Evolutionary conservation across 2,888 invertebrate species (phyloP).

Genomic region (Vesta saturnalis): DNA sequence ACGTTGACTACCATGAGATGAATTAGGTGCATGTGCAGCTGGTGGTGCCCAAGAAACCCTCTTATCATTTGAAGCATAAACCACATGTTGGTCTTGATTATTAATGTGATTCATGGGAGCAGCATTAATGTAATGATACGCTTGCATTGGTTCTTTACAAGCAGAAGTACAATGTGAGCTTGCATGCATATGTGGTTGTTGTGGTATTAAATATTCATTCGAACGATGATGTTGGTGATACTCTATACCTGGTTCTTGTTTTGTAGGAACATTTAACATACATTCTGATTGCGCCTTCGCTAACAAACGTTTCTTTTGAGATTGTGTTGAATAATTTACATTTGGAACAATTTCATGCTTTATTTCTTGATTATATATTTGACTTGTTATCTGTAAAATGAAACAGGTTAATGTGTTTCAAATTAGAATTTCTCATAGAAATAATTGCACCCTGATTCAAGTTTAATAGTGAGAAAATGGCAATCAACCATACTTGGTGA

Average conservation of each 20-base stretch:
- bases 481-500: no score
- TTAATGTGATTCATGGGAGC: constrained; percentile 58
- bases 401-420: neutral
- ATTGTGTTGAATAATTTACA: constrained; percentile 62
- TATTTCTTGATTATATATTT: constrained; percentile 56
- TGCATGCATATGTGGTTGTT: constrained; percentile 40
- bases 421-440: constrained; percentile 44
- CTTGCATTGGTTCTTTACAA: constrained; percentile 64
- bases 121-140: constrained; percentile 62
- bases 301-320: constrained; percentile 88
- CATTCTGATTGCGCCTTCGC: constrained; percentile 87
- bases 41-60: constrained; percentile 69
- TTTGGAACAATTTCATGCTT: constrained; percentile 64
- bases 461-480: no score
- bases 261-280: constrained; percentile 69
- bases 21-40: constrained; percentile 59
- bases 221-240: constrained; percentile 62
- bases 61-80: constrained; percentile 63
- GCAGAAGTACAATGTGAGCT: constrained; percentile 58
- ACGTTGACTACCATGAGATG: constrained; percentile 58
- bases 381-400: neutral
- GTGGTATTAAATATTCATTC: constrained; percentile 50
- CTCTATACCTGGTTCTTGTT: constrained; percentile 69
- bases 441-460: no score
- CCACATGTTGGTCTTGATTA: constrained; percentile 49